These are phyloP conservation scores for Anarsia innoxiella DNA, from an alignment of 2,888 invertebrate genomes.

Conservation along the genomic window DNA sequence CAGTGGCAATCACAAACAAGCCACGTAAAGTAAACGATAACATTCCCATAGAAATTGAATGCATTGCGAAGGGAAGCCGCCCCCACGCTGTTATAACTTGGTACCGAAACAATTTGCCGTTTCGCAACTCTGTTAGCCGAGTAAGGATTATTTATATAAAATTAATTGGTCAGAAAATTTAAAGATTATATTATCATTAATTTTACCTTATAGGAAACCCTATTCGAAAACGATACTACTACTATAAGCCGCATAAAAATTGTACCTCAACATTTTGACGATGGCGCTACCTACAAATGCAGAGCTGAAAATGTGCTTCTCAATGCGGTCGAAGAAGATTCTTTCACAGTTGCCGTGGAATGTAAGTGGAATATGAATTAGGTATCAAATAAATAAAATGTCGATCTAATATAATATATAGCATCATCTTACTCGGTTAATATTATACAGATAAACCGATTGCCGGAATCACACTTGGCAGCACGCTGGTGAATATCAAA, in stretches of 20 bases:
- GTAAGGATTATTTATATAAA: no score
- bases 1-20: conserved; percentile 84
- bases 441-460: conserved; percentile 51
- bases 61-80: conserved; percentile 88
- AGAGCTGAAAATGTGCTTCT: conserved; percentile 89
- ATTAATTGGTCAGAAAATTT: no score
- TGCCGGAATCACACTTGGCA: conserved; percentile 82
- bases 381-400: neutral
- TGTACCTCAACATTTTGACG: conserved; percentile 88
- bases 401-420: no score
- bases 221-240: conserved; percentile 81
- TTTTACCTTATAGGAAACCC: no score
- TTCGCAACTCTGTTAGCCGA: no score
- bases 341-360: no score
- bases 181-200: no score
- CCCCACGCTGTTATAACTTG: conserved; percentile 89
- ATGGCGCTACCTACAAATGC: conserved; percentile 86
- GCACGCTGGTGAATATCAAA: conserved; percentile 89
- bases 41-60: conserved; percentile 84
- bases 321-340: no score
- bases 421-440: no score
- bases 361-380: neutral
- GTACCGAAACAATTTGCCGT: conserved; percentile 85
- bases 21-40: conserved; percentile 85
- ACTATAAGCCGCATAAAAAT: conserved; percentile 85